Evolutionary conservation across 2,113 vertebrate genomes (phyloP), one percentile per base, ranked within the genome.

Genomic region (Cephalopholis sonnerati): DNA sequence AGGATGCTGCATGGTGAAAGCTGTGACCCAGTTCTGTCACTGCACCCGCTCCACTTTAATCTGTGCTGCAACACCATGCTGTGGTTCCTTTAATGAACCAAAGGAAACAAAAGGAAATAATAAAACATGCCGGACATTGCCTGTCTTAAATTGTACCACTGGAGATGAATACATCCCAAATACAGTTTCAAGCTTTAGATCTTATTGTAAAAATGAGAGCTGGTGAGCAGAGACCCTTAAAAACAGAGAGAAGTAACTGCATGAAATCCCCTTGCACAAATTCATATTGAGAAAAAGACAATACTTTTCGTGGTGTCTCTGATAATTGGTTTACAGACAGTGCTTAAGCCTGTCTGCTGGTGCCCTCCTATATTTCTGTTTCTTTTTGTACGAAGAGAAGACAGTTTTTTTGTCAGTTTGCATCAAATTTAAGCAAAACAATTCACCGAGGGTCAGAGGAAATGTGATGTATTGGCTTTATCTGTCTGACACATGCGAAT

Each of bases 21-120:
- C 83, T 64, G 64, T 91, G 94, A 94, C 95, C 95, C 93, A 95
- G 89, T 94, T 95, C 93, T 94, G 94, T 94, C 94, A 93, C 59
- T 32, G 50, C 62, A 63, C 5, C 73, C 22, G 69, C 58, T 83
- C 57, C 75, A 73, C 79, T 93, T 92, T 88, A 80, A 89, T 89
- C 85, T 85, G 50, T 16, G 5, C 68, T 12, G 63, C 85, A 77
- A 64, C 64, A 57, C 74, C 41, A 16, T 27, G 55, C 1, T 36
- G 63, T 5, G 36, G n/a, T 29, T 85, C 36, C 73, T 79, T 91
- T 88, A 73, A 81, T 70, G 46, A 90, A 62, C 15, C 68, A 48
- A 48, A 82, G 54, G 50, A 74, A 74, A 77, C 32, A 73, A 74
- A 66, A 44, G 32, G 61, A 64, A 69, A 82, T 62, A 62, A 72